phyloP scores from a whole-genome alignment of 1,140 invertebrate species.

The Halesus radiatus region DNA sequence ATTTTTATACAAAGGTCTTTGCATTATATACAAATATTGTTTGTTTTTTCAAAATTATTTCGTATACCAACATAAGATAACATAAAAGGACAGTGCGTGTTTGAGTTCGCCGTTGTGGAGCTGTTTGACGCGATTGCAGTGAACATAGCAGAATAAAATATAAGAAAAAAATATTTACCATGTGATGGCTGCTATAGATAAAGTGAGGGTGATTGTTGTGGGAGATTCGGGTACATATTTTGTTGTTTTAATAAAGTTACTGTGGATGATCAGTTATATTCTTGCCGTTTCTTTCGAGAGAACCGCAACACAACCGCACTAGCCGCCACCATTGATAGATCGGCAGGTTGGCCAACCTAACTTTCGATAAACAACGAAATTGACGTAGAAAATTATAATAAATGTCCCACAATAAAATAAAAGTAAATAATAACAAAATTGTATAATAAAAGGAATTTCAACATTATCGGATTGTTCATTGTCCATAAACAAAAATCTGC shows the following conservation, averaged over 20 bases:
- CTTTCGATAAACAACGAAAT: neutral
- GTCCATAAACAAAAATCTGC: too few relatives aligned
- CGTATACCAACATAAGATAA: slow-evolving; percentile 20
- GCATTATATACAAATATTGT: too few relatives aligned
- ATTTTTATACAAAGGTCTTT: too few relatives aligned
- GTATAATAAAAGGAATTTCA: too few relatives aligned
- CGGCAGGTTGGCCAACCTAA: slow-evolving; percentile 46
- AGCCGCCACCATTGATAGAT: slow-evolving; percentile 44
- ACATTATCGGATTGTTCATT: too few relatives aligned
- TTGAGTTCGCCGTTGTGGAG: neutral
- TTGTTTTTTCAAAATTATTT: too few relatives aligned
- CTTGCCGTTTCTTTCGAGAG: neutral
- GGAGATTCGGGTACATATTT: slow-evolving; percentile 87
- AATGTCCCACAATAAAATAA: neutral
- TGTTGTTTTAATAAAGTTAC: neutral
- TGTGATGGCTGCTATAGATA: slow-evolving; percentile 82
- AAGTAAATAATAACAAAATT: neutral
- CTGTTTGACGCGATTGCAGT: neutral
- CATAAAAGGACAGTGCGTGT: slow-evolving; percentile 1
- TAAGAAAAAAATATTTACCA: slow-evolving; percentile 43
- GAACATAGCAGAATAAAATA: slow-evolving; percentile 15
- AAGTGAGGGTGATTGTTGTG: slow-evolving; percentile 91
- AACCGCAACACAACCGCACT: neutral
- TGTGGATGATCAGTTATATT: neutral
- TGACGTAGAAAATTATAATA: neutral